A percentile compares a stretch with the other conserved stretches of the same genome.
Conservation (phyloP, 2,113 vertebrate genomes). For the Amia ocellicauda region DNA sequence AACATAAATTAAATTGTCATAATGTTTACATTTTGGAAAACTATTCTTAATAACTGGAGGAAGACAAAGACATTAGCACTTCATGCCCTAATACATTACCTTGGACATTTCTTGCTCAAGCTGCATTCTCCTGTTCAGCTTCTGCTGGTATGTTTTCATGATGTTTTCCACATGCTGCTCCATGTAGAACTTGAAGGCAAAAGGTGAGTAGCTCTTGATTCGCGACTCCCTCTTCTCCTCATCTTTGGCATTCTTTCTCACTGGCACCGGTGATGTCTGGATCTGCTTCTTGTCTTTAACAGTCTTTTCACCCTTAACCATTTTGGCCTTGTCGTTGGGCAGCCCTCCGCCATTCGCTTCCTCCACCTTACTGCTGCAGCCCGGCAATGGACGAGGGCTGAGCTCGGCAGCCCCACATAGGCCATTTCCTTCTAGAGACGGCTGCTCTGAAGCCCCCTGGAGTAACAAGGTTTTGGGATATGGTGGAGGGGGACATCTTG, state of each 20-base stretch:
- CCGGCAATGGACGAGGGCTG: constrained; percentile 26
- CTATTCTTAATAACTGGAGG: no score
- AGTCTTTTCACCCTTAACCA: constrained; percentile 69
- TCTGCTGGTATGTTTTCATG: constrained; percentile 97
- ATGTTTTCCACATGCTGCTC: constrained; percentile 97
- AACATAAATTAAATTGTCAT: no score
- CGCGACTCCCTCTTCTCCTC: constrained; percentile 95
- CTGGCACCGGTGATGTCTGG: constrained; percentile 90
- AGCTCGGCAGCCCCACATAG: constrained; percentile 48
- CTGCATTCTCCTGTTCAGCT: constrained; percentile 87
- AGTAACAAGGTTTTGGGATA: constrained; percentile 88
- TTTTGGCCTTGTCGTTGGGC: constrained; percentile 74
- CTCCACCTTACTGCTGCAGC: constrained; percentile 42
- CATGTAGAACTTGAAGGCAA: constrained; percentile 98
- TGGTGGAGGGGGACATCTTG: constrained; percentile 83
- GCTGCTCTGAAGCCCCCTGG: constrained; percentile 65
- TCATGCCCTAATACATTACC: constrained; percentile 51
- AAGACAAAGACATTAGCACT: not conserved
- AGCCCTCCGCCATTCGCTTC: constrained; percentile 50
- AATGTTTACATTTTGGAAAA: no score
- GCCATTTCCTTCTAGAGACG: constrained; percentile 56
- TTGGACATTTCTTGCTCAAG: constrained; percentile 98
- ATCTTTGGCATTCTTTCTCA: constrained; percentile 83
- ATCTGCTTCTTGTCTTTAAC: constrained; percentile 95
- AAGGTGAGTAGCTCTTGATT: constrained; percentile 96